These are phyloP conservation scores for Drosophila trichaetosa DNA, from an alignment of 2,888 invertebrate genomes.

Conservation along the genomic window DNA sequence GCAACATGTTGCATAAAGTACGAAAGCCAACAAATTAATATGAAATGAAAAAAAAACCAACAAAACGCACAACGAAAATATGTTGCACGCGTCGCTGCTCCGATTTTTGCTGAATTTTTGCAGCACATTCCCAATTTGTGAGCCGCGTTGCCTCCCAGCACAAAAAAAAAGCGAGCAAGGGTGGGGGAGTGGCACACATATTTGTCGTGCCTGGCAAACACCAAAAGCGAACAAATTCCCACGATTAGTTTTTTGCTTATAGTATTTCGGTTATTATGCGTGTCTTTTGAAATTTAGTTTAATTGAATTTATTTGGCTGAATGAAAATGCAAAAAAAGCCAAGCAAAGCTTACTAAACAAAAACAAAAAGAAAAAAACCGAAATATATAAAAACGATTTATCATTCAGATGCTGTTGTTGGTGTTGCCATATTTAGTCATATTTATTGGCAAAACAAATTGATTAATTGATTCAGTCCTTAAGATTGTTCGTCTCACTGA, in stretches of 20 bases:
- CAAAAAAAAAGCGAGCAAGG: conserved; percentile 9
- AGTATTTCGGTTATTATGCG: conserved; percentile 48
- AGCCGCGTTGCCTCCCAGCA: conserved; percentile 31
- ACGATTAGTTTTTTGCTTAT: conserved; percentile 61
- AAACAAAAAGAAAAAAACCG: conserved; percentile 10
- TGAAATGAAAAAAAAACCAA: conserved; percentile 24
- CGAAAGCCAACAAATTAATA: conserved; percentile 19
- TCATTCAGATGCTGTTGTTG: conserved; percentile 45
- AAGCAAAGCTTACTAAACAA: conserved; percentile 10
- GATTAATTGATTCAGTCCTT: conserved; percentile 64
- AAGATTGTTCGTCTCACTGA: conserved; percentile 35
- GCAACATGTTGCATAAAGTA: conserved; percentile 70
- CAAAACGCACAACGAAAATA: conserved; percentile 38
- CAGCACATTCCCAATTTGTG: conserved; percentile 68
- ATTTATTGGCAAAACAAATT: conserved; percentile 79
- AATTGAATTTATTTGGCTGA: conserved; percentile 75
- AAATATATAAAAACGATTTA: conserved; percentile 56
- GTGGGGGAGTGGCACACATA: conserved; percentile 31
- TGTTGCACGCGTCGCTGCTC: conserved; percentile 71
- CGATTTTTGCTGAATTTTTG: conserved; percentile 48
- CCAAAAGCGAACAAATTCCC: conserved; percentile 69
- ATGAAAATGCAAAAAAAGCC: conserved; percentile 61
- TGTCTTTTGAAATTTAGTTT: conserved; percentile 60
- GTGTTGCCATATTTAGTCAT: conserved; percentile 66
- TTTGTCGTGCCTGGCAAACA: conserved; percentile 59